A percentile compares a stretch with the other conserved stretches of the same genome.
These are phyloP conservation scores for Lordiphosa collinella DNA, from an alignment of 1,140 invertebrate species.

Conservation along the genomic window DNA sequence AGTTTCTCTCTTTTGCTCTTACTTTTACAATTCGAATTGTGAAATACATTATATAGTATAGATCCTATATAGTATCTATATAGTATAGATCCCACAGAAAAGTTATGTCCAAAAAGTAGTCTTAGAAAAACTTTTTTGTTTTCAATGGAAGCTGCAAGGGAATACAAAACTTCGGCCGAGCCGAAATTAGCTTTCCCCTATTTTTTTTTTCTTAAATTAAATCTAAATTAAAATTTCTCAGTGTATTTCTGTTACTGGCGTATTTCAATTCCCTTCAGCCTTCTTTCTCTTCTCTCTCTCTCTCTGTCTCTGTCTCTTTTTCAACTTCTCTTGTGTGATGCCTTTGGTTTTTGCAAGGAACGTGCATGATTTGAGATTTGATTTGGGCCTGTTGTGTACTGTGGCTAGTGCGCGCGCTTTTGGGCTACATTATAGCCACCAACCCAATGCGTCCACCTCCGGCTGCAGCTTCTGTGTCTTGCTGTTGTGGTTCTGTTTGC, in stretches of 20 bases:
- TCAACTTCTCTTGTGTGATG: conserved; percentile 5
- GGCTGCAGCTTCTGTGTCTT: conserved; percentile 13
- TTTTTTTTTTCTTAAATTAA: no score
- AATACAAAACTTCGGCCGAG: no score
- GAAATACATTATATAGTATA: no score
- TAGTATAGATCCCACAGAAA: no score
- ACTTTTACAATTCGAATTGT: no score
- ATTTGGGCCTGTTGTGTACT: conserved; percentile 46
- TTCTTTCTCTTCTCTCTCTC: background rate
- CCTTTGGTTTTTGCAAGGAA: conserved; percentile 17
- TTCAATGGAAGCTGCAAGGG: no score
- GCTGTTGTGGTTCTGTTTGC: conserved; percentile 17
- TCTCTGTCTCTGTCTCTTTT: background rate
- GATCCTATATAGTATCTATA: no score
- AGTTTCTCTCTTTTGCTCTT: no score
- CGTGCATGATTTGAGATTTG: conserved; percentile 77
- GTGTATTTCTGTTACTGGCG: conserved; percentile 20
- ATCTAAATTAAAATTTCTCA: background rate
- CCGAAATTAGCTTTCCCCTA: no score
- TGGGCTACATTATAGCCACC: conserved; percentile 66
- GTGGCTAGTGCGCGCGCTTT: conserved; percentile 27
- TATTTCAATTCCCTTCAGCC: conserved; percentile 18
- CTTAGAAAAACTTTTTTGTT: no score
- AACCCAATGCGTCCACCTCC: conserved; percentile 23
- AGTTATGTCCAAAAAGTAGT: no score